Conservation (phyloP, 2,797 vertebrate genomes). For the Sebastiscus albofasciatus region DNA sequence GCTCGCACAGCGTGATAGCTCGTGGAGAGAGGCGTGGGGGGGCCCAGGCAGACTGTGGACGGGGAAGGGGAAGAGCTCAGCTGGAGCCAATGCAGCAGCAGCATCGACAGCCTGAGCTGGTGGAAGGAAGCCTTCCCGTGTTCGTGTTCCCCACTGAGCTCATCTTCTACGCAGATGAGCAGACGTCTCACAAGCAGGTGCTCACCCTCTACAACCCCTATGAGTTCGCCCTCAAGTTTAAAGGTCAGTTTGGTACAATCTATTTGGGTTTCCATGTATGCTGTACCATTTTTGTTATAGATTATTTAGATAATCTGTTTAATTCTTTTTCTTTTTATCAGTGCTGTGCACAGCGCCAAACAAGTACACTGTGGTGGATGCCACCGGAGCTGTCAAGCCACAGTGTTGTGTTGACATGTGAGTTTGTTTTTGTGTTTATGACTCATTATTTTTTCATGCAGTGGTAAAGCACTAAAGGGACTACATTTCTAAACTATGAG, state of each 20-base stretch:
- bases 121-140: constrained; percentile 99
- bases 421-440: constrained; percentile 73
- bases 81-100: constrained; percentile 99
- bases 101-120: constrained; percentile 96
- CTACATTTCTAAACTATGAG: not conserved
- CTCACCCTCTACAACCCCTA: constrained; percentile 99
- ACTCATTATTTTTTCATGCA: not conserved
- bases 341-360: constrained; percentile 99
- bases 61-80: constrained; percentile 82
- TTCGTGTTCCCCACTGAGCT: constrained; percentile 99
- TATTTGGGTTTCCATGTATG: not conserved
- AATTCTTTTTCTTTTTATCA: constrained; percentile 62
- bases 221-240: constrained; percentile 99
- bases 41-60: constrained; percentile 76
- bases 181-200: constrained; percentile 98
- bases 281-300: not conserved
- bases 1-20: constrained; percentile 33
- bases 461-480: not conserved
- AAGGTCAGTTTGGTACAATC: constrained; percentile 89
- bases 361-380: constrained; percentile 96
- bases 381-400: constrained; percentile 96
- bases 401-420: constrained; percentile 99
- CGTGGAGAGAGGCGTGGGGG: constrained; percentile 73
- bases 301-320: not conserved
- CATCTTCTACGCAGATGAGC: constrained; percentile 98